phyloP scores from a whole-genome alignment of 2,797 vertebrate species.

The Tapirus indicus region DNA sequence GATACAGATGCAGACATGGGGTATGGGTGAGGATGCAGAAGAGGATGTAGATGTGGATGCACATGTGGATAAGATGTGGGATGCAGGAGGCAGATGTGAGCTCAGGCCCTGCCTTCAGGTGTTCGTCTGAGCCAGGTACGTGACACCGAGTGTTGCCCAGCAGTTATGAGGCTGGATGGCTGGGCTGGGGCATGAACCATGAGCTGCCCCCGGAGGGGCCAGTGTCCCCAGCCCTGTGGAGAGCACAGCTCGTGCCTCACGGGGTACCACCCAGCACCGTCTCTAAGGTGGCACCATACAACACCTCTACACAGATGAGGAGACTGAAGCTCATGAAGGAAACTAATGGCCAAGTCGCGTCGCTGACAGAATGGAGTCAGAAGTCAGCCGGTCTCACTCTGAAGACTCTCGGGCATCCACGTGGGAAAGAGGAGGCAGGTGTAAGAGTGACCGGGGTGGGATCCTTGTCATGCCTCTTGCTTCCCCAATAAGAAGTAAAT shows the following conservation, averaged over 20 bases:
- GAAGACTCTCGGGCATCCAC: neutral
- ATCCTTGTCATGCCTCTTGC: no score
- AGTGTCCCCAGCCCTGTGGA: accelerated
- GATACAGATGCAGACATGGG: neutral
- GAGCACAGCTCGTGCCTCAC: neutral
- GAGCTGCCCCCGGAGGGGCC: neutral
- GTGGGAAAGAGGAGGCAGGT: neutral
- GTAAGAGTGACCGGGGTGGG: no score
- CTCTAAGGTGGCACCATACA: accelerated
- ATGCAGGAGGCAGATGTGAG: neutral
- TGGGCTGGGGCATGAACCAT: neutral
- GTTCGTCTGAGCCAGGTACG: neutral
- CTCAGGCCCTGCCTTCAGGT: neutral
- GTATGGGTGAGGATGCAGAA: accelerated
- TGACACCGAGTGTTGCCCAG: neutral
- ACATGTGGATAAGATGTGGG: no score
- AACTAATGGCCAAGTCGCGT: neutral
- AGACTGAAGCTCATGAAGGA: neutral
- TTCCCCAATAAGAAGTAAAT: neutral
- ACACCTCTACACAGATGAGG: neutral
- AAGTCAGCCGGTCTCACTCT: neutral
- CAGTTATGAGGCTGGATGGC: neutral
- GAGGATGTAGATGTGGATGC: no score
- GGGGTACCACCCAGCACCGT: neutral
- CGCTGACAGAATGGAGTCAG: neutral